Base-by-base conservation (phyloP, 2,888 invertebrate species). In the Drosophila austrosaltans region DNA sequence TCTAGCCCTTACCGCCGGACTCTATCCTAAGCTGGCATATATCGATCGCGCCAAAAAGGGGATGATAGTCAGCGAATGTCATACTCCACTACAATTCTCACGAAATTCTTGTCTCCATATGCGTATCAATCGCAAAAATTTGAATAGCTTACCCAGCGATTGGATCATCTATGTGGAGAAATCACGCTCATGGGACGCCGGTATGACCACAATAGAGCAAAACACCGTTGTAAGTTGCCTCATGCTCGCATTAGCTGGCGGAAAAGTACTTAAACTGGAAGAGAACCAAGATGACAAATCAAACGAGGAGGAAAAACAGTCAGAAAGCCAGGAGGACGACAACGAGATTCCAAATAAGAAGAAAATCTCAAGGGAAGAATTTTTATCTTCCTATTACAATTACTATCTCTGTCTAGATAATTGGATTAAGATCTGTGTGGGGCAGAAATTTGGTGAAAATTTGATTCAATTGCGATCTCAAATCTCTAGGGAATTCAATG, bases 141-240 rank as follows among this genome's bases (percentile, higher is more conserved):
- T 81, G 0, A 83, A 75, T 25, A 76, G 77, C 6, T 76, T 77
- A 60, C 95, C 96, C 0, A 94, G 95, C 10, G 96, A 97, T 84
- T 98, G 98, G 98, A 92, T 98, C 16, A 93, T 97, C 10, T 98
- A 95, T 89, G 97, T 97, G 89, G 98, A 98, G 91, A 96, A 98
- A 92, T 95, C 95, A 0, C 94, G 96, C 54, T 93, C 94, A 0
- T 94, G 95, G 0, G 54, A 62, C 0, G 93, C 94, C 0, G 93
- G 94, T 20, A 93, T 95, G 63, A 96, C 96, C 71, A 95, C 96
- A 88, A 94, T 97, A 1, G 94, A 96, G 54, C 96, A 96, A 77
- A 96, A 95, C 69, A 98, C 98, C 0, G 92, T 96, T 6, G 94
- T 98, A 0, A 96, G 97, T 8, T 95, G 98, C 0, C 90, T 97